These are phyloP conservation scores for Heliothis subflexa DNA, from an alignment of 1,140 invertebrate genomes.

Conservation along the genomic window DNA sequence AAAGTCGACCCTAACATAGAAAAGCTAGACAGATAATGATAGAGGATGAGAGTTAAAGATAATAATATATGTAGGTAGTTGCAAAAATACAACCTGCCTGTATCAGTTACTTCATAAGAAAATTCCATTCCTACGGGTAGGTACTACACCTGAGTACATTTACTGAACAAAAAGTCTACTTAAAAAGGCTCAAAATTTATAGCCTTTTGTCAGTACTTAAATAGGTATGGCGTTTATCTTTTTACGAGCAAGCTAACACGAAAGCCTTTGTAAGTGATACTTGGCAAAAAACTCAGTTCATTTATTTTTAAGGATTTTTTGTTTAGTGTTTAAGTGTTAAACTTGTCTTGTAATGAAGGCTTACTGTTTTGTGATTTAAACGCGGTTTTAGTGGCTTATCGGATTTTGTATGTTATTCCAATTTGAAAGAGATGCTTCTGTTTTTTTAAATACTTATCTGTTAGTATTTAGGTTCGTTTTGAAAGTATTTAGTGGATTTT, in stretches of 20 bases:
- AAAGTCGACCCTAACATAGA: too few species aligned
- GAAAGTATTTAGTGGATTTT: neutral
- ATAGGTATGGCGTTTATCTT: conserved; percentile 4
- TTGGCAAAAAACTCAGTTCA: conserved; percentile 12
- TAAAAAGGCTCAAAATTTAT: conserved; percentile 16
- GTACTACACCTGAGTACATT: too few species aligned
- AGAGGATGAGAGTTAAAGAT: too few species aligned
- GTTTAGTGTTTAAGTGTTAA: neutral
- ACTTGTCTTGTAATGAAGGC: neutral
- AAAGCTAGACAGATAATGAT: too few species aligned
- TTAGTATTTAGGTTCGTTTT: neutral
- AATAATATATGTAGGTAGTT: too few species aligned
- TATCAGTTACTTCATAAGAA: too few species aligned
- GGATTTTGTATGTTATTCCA: neutral
- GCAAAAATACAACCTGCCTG: too few species aligned
- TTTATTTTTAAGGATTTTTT: conserved; percentile 2
- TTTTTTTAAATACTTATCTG: neutral
- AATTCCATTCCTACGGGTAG: too few species aligned
- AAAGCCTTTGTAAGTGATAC: conserved; percentile 35
- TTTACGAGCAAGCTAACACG: conserved; percentile 11
- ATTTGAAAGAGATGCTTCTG: neutral
- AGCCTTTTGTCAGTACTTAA: neutral
- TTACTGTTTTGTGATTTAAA: neutral
- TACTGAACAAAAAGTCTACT: neutral
- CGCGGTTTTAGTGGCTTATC: neutral